These are phyloP conservation scores for Alectura lathami DNA, from an alignment of 2,113 vertebrate genomes.

Conservation along the genomic window DNA sequence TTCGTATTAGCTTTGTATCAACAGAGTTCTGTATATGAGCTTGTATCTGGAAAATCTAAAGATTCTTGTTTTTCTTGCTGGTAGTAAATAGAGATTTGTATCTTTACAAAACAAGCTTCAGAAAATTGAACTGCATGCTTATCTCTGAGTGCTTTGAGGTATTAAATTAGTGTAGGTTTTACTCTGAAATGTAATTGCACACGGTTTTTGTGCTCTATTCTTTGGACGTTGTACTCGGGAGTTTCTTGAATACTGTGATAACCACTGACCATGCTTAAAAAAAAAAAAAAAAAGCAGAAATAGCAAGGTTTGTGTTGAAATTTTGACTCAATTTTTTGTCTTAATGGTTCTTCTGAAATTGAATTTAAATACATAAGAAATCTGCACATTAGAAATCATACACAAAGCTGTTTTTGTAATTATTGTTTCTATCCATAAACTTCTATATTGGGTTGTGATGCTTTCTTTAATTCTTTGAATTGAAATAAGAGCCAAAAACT, in stretches of 20 bases:
- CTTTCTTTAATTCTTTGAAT: background rate
- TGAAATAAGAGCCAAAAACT: background rate
- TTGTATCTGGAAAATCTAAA: fast-evolving
- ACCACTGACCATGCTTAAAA: fast-evolving
- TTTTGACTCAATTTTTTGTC: fast-evolving
- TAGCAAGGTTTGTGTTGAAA: fast-evolving
- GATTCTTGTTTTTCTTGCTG: fast-evolving
- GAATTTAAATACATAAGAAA: background rate
- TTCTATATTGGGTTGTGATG: background rate
- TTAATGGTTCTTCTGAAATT: background rate
- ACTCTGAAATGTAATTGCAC: fast-evolving
- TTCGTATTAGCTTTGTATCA: fast-evolving
- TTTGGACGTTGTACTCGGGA: fast-evolving
- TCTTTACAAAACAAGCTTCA: fast-evolving
- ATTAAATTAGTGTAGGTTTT: fast-evolving
- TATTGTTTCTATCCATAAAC: background rate
- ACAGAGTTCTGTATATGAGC: fast-evolving
- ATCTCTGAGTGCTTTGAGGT: fast-evolving
- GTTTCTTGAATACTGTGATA: background rate
- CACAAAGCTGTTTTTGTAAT: background rate
- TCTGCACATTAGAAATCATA: fast-evolving
- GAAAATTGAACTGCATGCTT: fast-evolving
- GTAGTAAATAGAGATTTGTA: fast-evolving
- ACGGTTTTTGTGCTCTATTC: fast-evolving
- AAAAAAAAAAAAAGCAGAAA: background rate